Conservation (phyloP, 2,797 vertebrate genomes). For the Sebastolobus alascanus region DNA sequence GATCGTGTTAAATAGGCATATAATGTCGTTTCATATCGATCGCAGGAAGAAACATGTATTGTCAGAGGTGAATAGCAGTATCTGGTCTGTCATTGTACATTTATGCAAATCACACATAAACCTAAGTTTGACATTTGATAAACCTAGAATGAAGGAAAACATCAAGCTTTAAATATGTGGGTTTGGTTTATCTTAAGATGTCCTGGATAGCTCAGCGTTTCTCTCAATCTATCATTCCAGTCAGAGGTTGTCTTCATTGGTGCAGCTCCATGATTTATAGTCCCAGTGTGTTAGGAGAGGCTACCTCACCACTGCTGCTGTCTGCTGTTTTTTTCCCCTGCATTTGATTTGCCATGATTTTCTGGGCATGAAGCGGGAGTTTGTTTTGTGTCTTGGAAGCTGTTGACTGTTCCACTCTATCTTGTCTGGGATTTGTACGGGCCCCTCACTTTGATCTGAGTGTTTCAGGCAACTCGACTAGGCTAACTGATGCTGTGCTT, state of each 20-base stretch:
- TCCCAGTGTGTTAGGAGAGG: slow-evolving; percentile 18
- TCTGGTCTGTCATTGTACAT: neutral
- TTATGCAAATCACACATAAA: neutral
- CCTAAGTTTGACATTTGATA: neutral
- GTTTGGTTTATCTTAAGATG: neutral
- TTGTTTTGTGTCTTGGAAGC: slow-evolving; percentile 51
- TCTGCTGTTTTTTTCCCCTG: slow-evolving; percentile 29
- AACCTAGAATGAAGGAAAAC: neutral
- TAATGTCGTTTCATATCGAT: too few species aligned
- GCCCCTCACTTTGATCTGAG: slow-evolving; percentile 64
- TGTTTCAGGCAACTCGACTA: slow-evolving; percentile 52
- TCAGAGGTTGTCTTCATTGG: slow-evolving; percentile 15
- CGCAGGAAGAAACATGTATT: neutral
- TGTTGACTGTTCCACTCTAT: slow-evolving; percentile 49
- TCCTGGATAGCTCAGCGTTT: neutral
- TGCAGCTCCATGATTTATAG: slow-evolving; percentile 30
- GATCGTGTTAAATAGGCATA: too few species aligned
- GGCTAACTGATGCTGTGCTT: slow-evolving; percentile 62
- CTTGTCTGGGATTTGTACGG: slow-evolving; percentile 50
- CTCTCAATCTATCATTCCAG: slow-evolving; percentile 6
- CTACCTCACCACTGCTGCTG: neutral
- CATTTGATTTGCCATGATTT: slow-evolving; percentile 36
- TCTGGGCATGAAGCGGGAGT: slow-evolving; percentile 20
- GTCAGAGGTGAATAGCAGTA: neutral
- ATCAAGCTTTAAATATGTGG: neutral